phyloP scores from a whole-genome alignment of 2,888 invertebrate species.

The Eupithecia exiguata region DNA sequence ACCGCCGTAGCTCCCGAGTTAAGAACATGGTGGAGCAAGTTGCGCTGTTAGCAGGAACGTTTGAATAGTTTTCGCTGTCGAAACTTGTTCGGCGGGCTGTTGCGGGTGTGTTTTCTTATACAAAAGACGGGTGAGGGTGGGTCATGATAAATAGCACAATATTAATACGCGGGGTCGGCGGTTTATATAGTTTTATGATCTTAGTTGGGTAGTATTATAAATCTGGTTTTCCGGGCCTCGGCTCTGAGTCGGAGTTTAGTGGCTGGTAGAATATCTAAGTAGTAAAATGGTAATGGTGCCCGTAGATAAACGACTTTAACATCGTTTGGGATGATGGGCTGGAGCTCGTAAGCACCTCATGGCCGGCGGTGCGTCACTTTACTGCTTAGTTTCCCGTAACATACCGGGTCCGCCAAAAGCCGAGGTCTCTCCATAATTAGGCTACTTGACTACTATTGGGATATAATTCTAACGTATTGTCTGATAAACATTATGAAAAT shows the following conservation, averaged over 20 bases:
- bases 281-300: constrained; percentile 45
- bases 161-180: constrained; percentile 75
- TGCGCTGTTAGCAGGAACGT: constrained; percentile 77
- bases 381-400: constrained; percentile 7
- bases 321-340: constrained; percentile 42
- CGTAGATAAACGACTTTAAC: constrained; percentile 44
- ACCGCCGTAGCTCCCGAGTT: constrained; percentile 80
- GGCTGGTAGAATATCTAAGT: constrained; percentile 42
- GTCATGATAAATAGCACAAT: constrained; percentile 80
- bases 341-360: constrained; percentile 27
- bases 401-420: not conserved
- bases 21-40: constrained; percentile 80
- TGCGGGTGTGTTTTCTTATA: constrained; percentile 79
- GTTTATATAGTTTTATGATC: constrained; percentile 83
- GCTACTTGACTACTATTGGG: too few species aligned
- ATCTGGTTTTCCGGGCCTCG: constrained; percentile 76
- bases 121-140: constrained; percentile 76
- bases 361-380: constrained; percentile 1
- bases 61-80: constrained; percentile 78
- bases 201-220: constrained; percentile 82
- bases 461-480: too few species aligned
- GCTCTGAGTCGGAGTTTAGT: constrained; percentile 62
- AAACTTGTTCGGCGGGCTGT: constrained; percentile 78
- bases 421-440: not conserved
- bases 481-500: too few species aligned